Evolutionary conservation across 2,888 invertebrate genomes (phyloP).

Genomic region (Acrocyrtus sp.): DNA sequence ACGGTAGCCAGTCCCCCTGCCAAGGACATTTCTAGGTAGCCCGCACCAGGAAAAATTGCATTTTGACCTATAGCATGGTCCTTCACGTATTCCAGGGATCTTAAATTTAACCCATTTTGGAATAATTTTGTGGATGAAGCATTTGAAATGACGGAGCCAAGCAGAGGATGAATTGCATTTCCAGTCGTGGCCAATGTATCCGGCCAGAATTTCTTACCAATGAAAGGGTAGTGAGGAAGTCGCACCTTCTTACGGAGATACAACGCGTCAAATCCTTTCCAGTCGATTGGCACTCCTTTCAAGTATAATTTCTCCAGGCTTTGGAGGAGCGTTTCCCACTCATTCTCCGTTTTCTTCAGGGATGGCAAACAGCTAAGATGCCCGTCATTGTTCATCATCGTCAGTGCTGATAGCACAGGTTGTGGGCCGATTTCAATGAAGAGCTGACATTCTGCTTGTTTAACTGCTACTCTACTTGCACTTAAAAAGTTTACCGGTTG

Average conservation of each 20-base stretch:
- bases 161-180: slow-evolving; percentile 44
- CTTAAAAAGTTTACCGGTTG: slow-evolving; percentile 47
- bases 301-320: slow-evolving; percentile 43
- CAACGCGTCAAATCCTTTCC: slow-evolving; percentile 33
- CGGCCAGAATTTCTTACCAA: slow-evolving; percentile 45
- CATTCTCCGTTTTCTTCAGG: slow-evolving; percentile 37
- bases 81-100: slow-evolving; percentile 24
- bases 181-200: slow-evolving; percentile 8
- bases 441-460: slow-evolving; percentile 24
- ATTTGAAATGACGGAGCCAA: slow-evolving; percentile 41
- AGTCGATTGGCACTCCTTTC: slow-evolving; percentile 40
- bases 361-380: slow-evolving; percentile 41
- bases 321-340: slow-evolving; percentile 30
- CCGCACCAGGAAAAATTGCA: slow-evolving; percentile 52
- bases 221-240: slow-evolving; percentile 51
- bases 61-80: slow-evolving; percentile 48
- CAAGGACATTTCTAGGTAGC: slow-evolving; percentile 42
- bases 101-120: slow-evolving; percentile 16
- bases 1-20: slow-evolving; percentile 43
- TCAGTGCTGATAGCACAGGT: slow-evolving; percentile 48
- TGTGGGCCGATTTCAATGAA: slow-evolving; percentile 55
- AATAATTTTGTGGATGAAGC: slow-evolving; percentile 41
- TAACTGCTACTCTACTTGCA: slow-evolving; percentile 30
- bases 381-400: slow-evolving; percentile 39
- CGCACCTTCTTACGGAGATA: slow-evolving; percentile 27